A percentile compares a stretch with the other conserved stretches of the same genome.
Evolutionary conservation across 2,113 vertebrate genomes (phyloP).

Genomic region (Anseranas semipalmata): DNA sequence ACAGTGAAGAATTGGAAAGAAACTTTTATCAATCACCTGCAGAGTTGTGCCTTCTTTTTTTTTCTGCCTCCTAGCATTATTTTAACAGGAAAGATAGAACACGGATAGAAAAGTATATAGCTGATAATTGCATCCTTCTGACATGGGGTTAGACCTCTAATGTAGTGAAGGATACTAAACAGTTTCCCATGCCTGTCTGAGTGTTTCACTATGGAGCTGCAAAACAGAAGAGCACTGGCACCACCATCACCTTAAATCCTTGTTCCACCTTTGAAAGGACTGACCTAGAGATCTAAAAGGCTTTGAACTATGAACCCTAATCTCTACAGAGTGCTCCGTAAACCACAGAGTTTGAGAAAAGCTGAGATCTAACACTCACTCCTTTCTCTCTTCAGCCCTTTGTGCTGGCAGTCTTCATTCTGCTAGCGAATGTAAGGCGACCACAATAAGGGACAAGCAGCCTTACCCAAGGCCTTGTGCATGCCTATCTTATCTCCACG

Average conservation of each 20-base stretch:
- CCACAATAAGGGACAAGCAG: background rate
- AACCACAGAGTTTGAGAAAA: background rate
- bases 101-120: background rate
- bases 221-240: background rate
- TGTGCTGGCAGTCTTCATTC: background rate
- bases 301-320: background rate
- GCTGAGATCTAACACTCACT: background rate
- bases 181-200: background rate
- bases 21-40: background rate
- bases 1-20: background rate
- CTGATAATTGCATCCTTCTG: background rate
- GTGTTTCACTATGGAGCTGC: background rate
- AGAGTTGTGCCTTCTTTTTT: too few species aligned
- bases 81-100: background rate
- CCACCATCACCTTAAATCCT: background rate
- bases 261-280: background rate
- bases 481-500: background rate
- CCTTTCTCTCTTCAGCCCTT: background rate
- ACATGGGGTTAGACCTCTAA: background rate
- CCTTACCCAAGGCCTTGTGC: background rate
- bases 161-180: background rate
- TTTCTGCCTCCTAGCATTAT: background rate
- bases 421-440: background rate
- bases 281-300: background rate
- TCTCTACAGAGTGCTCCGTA: background rate